A percentile compares a stretch with the other conserved stretches of the same genome.
Conservation (phyloP, 2,113 vertebrate genomes). For the Stigmatopora nigra region DNA sequence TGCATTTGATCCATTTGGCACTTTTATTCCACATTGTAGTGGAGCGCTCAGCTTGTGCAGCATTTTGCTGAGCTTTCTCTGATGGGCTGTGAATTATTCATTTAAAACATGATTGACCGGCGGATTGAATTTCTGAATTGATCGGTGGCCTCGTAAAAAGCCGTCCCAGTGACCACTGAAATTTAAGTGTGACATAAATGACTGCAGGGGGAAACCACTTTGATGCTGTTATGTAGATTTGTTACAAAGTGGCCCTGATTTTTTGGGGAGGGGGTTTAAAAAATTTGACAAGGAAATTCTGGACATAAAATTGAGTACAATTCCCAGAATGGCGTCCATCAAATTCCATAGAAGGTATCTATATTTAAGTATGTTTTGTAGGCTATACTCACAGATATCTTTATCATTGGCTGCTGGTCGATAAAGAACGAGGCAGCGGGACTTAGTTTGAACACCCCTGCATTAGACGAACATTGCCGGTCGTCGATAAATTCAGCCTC, state of each 20-base stretch:
- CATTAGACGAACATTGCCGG: background rate
- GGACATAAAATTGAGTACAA: background rate
- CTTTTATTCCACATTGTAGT: constrained; percentile 21
- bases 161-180: constrained; percentile 50
- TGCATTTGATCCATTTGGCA: constrained; percentile 19
- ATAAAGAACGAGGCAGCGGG: too few species aligned
- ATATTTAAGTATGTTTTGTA: too few species aligned
- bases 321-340: background rate
- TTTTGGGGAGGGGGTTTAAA: background rate
- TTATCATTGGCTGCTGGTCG: too few species aligned
- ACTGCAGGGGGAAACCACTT: constrained; percentile 29
- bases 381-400: too few species aligned
- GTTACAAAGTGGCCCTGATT: background rate
- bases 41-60: constrained; percentile 22
- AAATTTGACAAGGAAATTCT: background rate
- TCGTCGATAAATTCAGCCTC: constrained; percentile 1
- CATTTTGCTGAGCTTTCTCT: constrained; percentile 45
- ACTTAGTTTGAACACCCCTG: too few species aligned
- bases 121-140: constrained; percentile 62
- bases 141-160: constrained; percentile 57
- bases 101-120: constrained; percentile 60
- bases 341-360: background rate
- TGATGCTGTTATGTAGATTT: constrained; percentile 1
- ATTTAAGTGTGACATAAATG: constrained; percentile 54
- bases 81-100: constrained; percentile 59